Evolutionary conservation across 2,888 invertebrate species (phyloP).

Genomic region (Trichacis sp.): DNA sequence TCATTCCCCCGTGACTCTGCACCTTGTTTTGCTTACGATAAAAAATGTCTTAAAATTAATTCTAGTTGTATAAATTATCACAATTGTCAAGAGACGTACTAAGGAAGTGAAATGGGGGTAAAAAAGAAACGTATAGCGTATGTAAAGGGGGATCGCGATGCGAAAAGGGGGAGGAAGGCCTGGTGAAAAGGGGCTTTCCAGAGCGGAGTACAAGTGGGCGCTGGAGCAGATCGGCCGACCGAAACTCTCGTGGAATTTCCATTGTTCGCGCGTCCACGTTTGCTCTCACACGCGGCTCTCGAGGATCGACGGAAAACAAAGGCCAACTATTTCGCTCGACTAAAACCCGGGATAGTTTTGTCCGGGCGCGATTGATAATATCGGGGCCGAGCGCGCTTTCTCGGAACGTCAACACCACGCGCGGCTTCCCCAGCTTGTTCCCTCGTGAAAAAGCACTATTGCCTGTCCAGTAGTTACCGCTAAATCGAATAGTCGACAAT

Average conservation of each 20-base stretch:
- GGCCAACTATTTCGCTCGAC: constrained; percentile 22
- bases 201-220: constrained; percentile 12
- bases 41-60: too few relatives aligned
- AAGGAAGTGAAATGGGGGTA: too few relatives aligned
- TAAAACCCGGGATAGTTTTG: constrained; percentile 32
- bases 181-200: constrained; percentile 19
- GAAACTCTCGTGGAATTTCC: constrained; percentile 33
- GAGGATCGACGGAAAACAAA: constrained; percentile 38
- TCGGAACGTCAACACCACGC: constrained; percentile 22
- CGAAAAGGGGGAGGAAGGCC: too few relatives aligned
- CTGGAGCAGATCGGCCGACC: constrained; percentile 20
- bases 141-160: too few relatives aligned
- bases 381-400: constrained; percentile 33
- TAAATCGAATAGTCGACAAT: constrained; percentile 25
- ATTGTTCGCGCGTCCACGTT: constrained; percentile 27
- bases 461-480: constrained; percentile 30
- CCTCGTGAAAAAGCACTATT: constrained; percentile 22
- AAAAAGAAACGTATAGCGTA: too few relatives aligned
- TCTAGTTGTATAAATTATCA: too few relatives aligned
- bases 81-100: too few relatives aligned
- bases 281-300: constrained; percentile 12
- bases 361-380: constrained; percentile 36
- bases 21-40: too few relatives aligned
- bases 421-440: constrained; percentile 18
- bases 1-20: too few relatives aligned